Evolutionary conservation across 2,888 invertebrate genomes (phyloP), one percentile per base, ranked within the genome.

Genomic region (Orthonevra nobilis): DNA sequence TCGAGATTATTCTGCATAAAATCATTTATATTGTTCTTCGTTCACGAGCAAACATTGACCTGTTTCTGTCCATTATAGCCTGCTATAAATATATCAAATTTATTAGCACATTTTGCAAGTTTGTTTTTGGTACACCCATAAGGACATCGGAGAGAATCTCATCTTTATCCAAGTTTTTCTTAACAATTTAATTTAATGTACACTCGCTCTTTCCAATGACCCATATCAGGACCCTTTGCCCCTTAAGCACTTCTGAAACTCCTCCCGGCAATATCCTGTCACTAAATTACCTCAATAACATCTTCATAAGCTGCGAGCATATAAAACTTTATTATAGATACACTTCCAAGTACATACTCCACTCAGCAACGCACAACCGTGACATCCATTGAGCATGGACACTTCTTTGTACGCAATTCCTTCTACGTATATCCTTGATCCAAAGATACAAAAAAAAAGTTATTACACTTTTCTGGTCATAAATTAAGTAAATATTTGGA

Each of bases 401-500:
- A 79, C 66, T 61, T 66, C 12, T 7, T 36, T 17, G 48, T 34
- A 64, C 56, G 64, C 64, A 60, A 48, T 48, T 72, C 52, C 70
- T 66, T 64, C 2, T 38, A 5, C 17, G n/a, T 40, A 10, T 50
- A 69, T 72, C 52, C 72, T 40, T 54, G 50, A 50, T 70, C 48
- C 72, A 7, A 17, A 26, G 26, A 38, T 34, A 44, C 23, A 19
- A 38, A 72, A 36, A 42, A 50, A 40, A 63, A 48, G 46, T 72
- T 72, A 72, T 72, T 66, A 79, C 66, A 56, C 66, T 79, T 66
- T 54, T 36, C 23, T 36, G 54, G 66, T 54, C 61, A 68, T 79
- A 79, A 79, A 79, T 79, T 79, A 79, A 73, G 66, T 61, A 68
- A 73, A 79, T 79, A 73, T 79, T 79, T 79, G 66, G 66, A 61